Conservation (phyloP, 2,797 vertebrate genomes). For the Siniperca undulata region DNA sequence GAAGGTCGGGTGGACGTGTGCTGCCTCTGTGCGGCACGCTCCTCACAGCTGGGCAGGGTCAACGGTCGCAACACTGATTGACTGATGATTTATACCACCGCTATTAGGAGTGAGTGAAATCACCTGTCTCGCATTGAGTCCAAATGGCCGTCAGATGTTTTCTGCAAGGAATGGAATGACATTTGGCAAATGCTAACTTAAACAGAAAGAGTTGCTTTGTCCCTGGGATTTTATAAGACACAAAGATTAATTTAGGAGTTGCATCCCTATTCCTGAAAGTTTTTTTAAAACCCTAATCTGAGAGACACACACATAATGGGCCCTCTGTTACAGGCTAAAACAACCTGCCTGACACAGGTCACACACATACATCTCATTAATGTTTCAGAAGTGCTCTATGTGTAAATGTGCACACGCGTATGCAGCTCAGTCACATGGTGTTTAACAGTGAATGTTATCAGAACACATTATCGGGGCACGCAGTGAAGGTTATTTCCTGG, state of each 20-base stretch:
- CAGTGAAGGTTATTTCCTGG: slow-evolving; percentile 58
- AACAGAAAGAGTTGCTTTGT: slow-evolving; percentile 36
- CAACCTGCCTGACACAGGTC: neutral
- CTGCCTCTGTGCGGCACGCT: slow-evolving; percentile 64
- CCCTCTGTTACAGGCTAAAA: neutral
- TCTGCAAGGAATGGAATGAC: slow-evolving; percentile 52
- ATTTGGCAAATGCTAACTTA: slow-evolving; percentile 19
- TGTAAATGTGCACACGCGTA: slow-evolving; percentile 25
- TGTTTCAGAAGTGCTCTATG: neutral
- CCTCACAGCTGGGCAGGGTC: slow-evolving; percentile 80
- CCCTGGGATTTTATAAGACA: slow-evolving; percentile 3
- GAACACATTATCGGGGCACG: slow-evolving; percentile 30
- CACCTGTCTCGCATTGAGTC: slow-evolving; percentile 69
- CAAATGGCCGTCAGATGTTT: slow-evolving; percentile 64
- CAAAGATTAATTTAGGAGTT: neutral
- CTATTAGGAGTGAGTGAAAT: slow-evolving; percentile 76
- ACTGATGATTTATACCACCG: slow-evolving; percentile 63
- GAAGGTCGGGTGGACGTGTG: slow-evolving; percentile 55
- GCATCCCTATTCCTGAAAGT: slow-evolving; percentile 2
- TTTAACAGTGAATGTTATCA: slow-evolving; percentile 59
- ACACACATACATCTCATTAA: slow-evolving; percentile 21
- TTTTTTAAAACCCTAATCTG: neutral
- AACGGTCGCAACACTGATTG: slow-evolving; percentile 64
- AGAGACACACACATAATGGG: neutral
- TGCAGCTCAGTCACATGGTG: slow-evolving; percentile 44